Base-by-base conservation (phyloP, 2,113 vertebrate genomes). In the Platichthys flesus region DNA sequence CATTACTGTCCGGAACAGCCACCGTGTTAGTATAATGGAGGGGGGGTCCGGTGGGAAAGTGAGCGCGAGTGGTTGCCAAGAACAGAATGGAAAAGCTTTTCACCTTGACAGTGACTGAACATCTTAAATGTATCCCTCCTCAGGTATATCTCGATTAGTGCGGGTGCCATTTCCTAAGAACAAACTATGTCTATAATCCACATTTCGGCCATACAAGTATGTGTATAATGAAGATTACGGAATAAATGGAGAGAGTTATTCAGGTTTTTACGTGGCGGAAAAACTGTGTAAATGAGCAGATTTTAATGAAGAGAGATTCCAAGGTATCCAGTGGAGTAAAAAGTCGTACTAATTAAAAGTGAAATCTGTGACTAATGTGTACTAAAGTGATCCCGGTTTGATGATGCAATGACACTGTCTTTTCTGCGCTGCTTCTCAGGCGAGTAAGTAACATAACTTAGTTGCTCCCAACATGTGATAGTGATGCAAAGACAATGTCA, bases 81-180 rank as follows among this genome's bases (percentile, higher is more conserved):
- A 78, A 79, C 45, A 70, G 79, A 75, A 85, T 80, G 77, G 71
- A 84, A 90, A 85, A 84, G 86, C 83, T 80, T 88, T 90, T 92
- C 84, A 88, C 82, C 88, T 84, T 85, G 91, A 89, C 82, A 81
- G 67, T 18, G 47, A 72, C 66, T 77, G 73, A 83, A 83, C 77
- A 71, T 85, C 71, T 79, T 71, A 82, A 79, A 78, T 35, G 1
- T 26, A 76, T 57, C 79, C 70, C 61, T 74, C 16, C 54, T 78
- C 54, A 23, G 61, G 60, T 70, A 37, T n/a, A 66, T 69, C 63
- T 51, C 28, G 21, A 78, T 69, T 67, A 52, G 18, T 40, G 49
- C 8, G 2, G 35, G 18, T 10, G 18, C 52, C 67, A 58, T 70
- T 60, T 78, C 28, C 60, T 60, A 55, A 40, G 21, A 1, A 15